These are phyloP conservation scores for Cryptomyrus ogoouensis DNA, from an alignment of 2,113 vertebrate genomes.

Conservation along the genomic window DNA sequence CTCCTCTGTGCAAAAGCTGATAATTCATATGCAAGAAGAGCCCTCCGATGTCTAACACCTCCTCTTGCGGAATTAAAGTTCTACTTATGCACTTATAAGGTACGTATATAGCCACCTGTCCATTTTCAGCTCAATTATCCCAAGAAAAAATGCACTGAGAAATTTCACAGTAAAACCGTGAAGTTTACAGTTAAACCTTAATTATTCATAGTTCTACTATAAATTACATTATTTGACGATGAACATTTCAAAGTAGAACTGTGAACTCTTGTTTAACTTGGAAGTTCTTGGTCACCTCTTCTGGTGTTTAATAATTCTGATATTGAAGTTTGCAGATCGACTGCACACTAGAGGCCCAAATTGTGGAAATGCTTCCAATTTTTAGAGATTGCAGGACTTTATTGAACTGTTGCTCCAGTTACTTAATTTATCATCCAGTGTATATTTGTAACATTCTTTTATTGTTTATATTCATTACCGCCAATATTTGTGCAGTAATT, in stretches of 20 bases:
- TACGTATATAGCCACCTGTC: background rate
- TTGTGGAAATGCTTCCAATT: too few species aligned
- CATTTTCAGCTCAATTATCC: background rate
- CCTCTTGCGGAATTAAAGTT: background rate
- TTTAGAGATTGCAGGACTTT: too few species aligned
- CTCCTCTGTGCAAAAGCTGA: background rate
- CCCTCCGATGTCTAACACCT: background rate
- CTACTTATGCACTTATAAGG: background rate
- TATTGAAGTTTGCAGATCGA: background rate
- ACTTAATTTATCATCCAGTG: too few species aligned
- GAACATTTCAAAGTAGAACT: background rate
- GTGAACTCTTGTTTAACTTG: background rate
- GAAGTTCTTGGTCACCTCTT: background rate
- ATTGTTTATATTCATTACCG: too few species aligned
- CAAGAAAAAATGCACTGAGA: background rate
- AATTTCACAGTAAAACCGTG: background rate
- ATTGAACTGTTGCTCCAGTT: too few species aligned
- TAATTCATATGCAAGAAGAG: background rate
- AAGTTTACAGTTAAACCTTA: background rate
- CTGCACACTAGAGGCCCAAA: too few species aligned
- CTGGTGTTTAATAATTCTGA: background rate
- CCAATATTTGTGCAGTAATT: too few species aligned
- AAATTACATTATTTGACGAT: background rate
- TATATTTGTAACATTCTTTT: too few species aligned
- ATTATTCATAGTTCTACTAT: background rate